These are phyloP conservation scores for Pemphredon lugubris DNA, from an alignment of 2,888 invertebrate genomes.

Conservation along the genomic window DNA sequence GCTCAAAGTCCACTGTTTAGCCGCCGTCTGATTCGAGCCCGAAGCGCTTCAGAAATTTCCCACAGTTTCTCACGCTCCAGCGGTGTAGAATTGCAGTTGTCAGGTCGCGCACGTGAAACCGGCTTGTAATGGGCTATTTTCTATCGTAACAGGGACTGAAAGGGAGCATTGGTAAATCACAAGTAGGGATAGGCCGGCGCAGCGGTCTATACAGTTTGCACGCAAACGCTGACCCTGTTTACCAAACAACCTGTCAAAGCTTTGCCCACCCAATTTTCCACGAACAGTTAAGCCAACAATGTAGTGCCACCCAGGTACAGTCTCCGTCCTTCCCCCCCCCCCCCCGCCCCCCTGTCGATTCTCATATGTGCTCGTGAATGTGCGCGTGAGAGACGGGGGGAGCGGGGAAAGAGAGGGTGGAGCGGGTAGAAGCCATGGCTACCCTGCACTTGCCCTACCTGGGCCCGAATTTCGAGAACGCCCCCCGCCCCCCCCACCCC, in stretches of 20 bases:
- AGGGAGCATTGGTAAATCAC: slow-evolving; percentile 55
- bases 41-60: background rate
- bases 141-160: slow-evolving; percentile 41
- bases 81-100: slow-evolving; percentile 4
- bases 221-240: slow-evolving; percentile 65
- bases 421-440: too few relatives aligned
- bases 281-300: slow-evolving; percentile 68
- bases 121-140: slow-evolving; percentile 51
- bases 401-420: background rate
- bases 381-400: slow-evolving; percentile 22
- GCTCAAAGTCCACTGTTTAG: slow-evolving; percentile 4
- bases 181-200: slow-evolving; percentile 44
- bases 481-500: too few relatives aligned
- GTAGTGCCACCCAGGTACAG: slow-evolving; percentile 56
- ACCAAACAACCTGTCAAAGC: slow-evolving; percentile 73
- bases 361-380: slow-evolving; percentile 28
- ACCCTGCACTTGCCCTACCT: slow-evolving; percentile 37
- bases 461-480: slow-evolving; percentile 47
- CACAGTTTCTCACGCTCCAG: background rate
- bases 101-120: background rate
- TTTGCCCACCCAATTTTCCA: slow-evolving; percentile 70
- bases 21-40: background rate
- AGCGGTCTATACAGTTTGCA: slow-evolving; percentile 56
- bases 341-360: slow-evolving; percentile 20
- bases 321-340: slow-evolving; percentile 13